These are phyloP conservation scores for Gulo gulo DNA, from an alignment of 2,113 vertebrate genomes.

Conservation along the genomic window DNA sequence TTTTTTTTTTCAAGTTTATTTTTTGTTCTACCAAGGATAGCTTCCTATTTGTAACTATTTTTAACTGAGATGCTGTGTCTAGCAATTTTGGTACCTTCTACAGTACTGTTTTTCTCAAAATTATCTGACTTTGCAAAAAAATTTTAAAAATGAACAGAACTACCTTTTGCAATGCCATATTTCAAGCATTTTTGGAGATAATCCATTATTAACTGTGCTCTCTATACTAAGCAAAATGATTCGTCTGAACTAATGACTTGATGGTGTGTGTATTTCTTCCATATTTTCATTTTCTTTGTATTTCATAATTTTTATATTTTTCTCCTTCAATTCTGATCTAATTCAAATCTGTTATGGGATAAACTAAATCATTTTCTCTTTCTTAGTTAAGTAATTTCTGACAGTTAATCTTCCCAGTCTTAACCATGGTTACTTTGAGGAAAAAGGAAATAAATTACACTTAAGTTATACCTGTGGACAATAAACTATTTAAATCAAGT, in stretches of 20 bases:
- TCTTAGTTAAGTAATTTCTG: slow-evolving; percentile 40
- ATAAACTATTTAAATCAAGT: neutral
- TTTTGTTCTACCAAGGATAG: slow-evolving; percentile 37
- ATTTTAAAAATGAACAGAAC: slow-evolving; percentile 47
- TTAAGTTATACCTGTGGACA: neutral
- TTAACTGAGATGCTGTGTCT: slow-evolving; percentile 70
- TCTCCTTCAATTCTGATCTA: slow-evolving; percentile 8
- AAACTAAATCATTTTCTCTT: slow-evolving; percentile 34
- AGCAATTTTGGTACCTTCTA: slow-evolving; percentile 73
- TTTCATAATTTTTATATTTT: slow-evolving; percentile 20
- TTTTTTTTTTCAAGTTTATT: neutral
- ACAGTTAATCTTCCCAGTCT: neutral
- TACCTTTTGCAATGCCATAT: slow-evolving; percentile 54
- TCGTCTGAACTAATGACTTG: slow-evolving; percentile 66
- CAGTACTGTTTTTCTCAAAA: slow-evolving; percentile 74
- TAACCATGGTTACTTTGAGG: neutral
- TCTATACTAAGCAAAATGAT: slow-evolving; percentile 39
- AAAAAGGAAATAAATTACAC: neutral
- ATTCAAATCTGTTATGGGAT: neutral
- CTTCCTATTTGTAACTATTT: slow-evolving; percentile 71
- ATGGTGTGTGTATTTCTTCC: slow-evolving; percentile 13
- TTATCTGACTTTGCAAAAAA: slow-evolving; percentile 69
- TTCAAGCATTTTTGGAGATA: slow-evolving; percentile 63
- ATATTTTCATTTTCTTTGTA: slow-evolving; percentile 48
- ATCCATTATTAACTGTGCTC: slow-evolving; percentile 59